Base-by-base conservation (phyloP, 2,113 vertebrate species). In the Rostratula benghalensis region DNA sequence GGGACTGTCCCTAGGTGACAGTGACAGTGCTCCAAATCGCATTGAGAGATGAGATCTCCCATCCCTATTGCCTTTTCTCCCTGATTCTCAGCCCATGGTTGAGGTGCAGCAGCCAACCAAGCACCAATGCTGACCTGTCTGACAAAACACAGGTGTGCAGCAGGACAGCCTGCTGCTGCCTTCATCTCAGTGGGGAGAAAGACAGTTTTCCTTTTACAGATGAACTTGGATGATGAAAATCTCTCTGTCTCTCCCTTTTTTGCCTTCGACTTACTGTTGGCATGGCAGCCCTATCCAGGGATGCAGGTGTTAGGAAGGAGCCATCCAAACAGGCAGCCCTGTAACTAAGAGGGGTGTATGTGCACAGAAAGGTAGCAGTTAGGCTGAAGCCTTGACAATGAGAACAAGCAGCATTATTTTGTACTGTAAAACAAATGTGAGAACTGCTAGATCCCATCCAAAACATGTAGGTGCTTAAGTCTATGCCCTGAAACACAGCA, bases 1-100 rank as follows among this genome's bases (percentile, higher is more conserved):
- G 0, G 33, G 43, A 16, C 37, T 6, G 0, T 64, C 15, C 31
- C 11, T 56, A 14, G 7, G 30, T 77, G 27, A 61, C 48, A 35
- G 9, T 1, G 3, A 3, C 2, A 2, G 43, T 67, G n/a, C 18
- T 83, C 37, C 43, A 59, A 22, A 25, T 22, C 2, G 0, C n/a
- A 39, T 0, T 33, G 48, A 50, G 19, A 6, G 11, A 8, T 0
- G 20, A 70, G 13, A 39, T 67, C 27, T 79, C 56, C 30, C 11
- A 24, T 7, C 10, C 28, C 1, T 1, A 9, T 22, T 75, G 37
- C 41, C 64, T 74, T 41, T 35, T 85, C 37, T 50, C 27, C 6
- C 13, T 43, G 6, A 24, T 83, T 69, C 59, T 39, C 41, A 57
- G 13, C 4, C 31, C 22, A 30, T 56, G 25, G 23, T 17, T n/a